phyloP scores from a whole-genome alignment of 2,113 vertebrate species.

The Rafetus swinhoei region DNA sequence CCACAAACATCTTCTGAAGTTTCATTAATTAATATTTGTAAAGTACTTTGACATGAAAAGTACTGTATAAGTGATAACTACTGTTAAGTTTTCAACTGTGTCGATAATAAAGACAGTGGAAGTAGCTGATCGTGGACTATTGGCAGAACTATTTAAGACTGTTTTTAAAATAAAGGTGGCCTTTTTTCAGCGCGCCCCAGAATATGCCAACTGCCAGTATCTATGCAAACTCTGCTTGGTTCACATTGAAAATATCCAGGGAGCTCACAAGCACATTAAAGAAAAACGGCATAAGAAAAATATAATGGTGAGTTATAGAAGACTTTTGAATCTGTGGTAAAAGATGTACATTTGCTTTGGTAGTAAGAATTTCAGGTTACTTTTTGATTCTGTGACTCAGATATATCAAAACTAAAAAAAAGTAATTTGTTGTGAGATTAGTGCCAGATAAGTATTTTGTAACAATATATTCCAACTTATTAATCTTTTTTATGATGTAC shows the following conservation, averaged over 20 bases:
- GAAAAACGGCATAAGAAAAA: constrained; percentile 99
- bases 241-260: constrained; percentile 98
- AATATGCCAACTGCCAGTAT: constrained; percentile 97
- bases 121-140: background rate
- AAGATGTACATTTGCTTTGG: background rate
- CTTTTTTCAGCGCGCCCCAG: constrained; percentile 89
- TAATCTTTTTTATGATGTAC: background rate
- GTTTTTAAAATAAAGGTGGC: constrained; percentile 27
- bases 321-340: background rate
- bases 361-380: background rate
- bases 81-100: constrained; percentile 2
- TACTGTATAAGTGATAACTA: constrained; percentile 2
- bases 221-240: constrained; percentile 98
- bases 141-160: background rate
- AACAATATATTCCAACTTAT: background rate
- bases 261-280: constrained; percentile 99
- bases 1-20: background rate
- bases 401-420: background rate
- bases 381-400: background rate
- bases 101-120: background rate
- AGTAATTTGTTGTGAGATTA: background rate
- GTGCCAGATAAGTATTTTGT: background rate
- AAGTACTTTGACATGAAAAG: background rate
- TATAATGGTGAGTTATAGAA: constrained; percentile 87
- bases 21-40: background rate